Base-by-base conservation (phyloP, 1,140 invertebrate genomes). In the Drosophila nikananu region DNA sequence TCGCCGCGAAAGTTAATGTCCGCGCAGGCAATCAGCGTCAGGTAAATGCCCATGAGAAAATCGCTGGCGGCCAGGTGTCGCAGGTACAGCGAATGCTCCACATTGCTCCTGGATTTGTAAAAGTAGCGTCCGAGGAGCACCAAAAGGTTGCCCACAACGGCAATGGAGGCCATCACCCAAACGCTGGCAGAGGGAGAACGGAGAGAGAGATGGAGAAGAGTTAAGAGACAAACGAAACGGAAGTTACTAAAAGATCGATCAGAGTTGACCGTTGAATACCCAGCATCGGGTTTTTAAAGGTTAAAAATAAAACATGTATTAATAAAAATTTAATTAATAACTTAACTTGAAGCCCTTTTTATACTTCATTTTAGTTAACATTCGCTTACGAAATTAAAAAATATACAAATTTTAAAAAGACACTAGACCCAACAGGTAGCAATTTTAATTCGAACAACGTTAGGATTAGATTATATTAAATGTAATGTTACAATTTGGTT, bases 1-100 rank as follows among this genome's bases (percentile, higher is more conserved):
- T 94, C 86, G 13, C 95, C 95, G 41, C 96, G 93, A 86, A 95
- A 96, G 42, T 89, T 87, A 46, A 94, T 89, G 90, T 96, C 96
- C 42, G 94, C 94, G 60, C 93, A 92, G 15, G 95, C 96, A 60
- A 96, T 95, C n/a, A 95, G 91, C 35, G 96, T 93, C 62, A 96
- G 93, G 86, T 96, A 96, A 23, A 96, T 91, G 21, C 96, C 96
- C 95, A 96, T 96, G 12, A 96, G 90, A 21, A 96, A 93, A 87
- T 96, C 96, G n/a, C 96, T 95, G 49, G 95, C 89, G 0, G 95
- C 95, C 63, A 96, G 93, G 87, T 96, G 96, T 13, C 94, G 94
- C 61, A 96, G 83, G 94, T 95, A 95, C 73, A 96, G 95, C 12
- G 91, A 94, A 93, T 96, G 86, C 90, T 95, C 95, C 81, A 93